Base-by-base conservation (phyloP, 2,113 vertebrate species). In the Poicephalus gulielmi region DNA sequence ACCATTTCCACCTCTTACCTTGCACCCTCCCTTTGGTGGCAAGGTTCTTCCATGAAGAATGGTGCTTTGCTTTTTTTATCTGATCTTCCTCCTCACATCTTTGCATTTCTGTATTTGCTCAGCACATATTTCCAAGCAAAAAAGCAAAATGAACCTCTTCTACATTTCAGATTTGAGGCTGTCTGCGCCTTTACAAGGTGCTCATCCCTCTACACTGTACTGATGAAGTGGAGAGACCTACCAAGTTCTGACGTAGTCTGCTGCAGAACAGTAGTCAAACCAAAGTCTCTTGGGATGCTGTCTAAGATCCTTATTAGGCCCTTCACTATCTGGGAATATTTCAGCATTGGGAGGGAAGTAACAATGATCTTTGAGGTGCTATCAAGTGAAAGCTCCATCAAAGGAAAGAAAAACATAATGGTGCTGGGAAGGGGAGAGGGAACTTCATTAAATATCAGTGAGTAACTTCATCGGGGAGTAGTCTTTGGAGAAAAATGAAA, bases 401-500 rank as follows among this genome's bases (percentile, higher is more conserved):
- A 66, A 41, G 70, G 87, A 33, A 77, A 71, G 39, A 55, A 77
- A 84, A 76, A 67, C 52, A 33, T 49, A 33, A 62, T 41, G 83
- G 92, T 41, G 83, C 73, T 82, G 84, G 75, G 88, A 94, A 90
- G 74, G 73, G 84, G 90, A 94, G 52, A 4, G 1, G 83, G 76
- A 91, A 64, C 82, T 78, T 82, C 46, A 10, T 64, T 84, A 62
- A 64, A 76, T 63, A 53, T 41, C 25, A 41, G 74, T 43, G 94
- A 96, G 94, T 86, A 78, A 63, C 37, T 63, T 86, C 83, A 92
- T 66, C 94, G 30, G 68, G 97, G 95, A 80, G 80, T 83, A 95
- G 95, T 83, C 93, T 80, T 77, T 35, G 83, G 92, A 92, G 93
- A 39, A 92, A 88, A 94, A 57, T 79, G 84, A 97, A 97, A 96